Evolutionary conservation across 1,140 invertebrate species (phyloP), one percentile per base, ranked within the genome.

Genomic region (Euwallacea fornicatus): DNA sequence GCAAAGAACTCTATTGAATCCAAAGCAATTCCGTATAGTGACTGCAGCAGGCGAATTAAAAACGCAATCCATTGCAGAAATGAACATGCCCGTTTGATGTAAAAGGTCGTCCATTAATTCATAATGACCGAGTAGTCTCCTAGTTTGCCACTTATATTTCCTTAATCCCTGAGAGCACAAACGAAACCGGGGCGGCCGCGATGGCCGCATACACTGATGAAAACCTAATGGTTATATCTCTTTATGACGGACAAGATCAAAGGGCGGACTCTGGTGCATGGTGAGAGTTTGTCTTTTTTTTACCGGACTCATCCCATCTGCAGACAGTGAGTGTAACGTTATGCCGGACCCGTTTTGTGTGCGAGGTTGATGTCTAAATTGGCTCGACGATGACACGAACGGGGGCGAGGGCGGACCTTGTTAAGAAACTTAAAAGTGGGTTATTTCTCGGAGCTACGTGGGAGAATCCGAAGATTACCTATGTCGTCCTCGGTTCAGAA

Each of bases 181-280:
- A 78, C 79, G 75, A 76, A 77, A 74, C 76, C 69, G 75, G 74
- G 71, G 73, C 71, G 50, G 77, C 75, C 72, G 69, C 75, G 66
- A 72, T 70, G 75, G 76, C 78, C 77, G 77, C 76, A 78, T 80
- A 77, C 75, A 78, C 78, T 79, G 80, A 80, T 81, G 80, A 81
- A 81, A 81, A 79, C 80, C 78, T 81, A 80, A 81, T 81, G 80
- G 78, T 80, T 81, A 81, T 81, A 80, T 81, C 80, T 81, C 80
- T 81, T 81, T 81, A 81, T 81, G 76, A 76, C 63, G 76, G 71
- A 55, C 54, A 69, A 81, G 80, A 81, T 81, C 80, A 81, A 81
- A 81, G 80, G 80, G 73, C 78, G 67, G 75, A 72, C 69, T 71
- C 58, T 71, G 72, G 61, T 70, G 65, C 67, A 60, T 74, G 72